phyloP scores from a whole-genome alignment of 2,113 vertebrate species.

The Herpailurus yagouaroundi region DNA sequence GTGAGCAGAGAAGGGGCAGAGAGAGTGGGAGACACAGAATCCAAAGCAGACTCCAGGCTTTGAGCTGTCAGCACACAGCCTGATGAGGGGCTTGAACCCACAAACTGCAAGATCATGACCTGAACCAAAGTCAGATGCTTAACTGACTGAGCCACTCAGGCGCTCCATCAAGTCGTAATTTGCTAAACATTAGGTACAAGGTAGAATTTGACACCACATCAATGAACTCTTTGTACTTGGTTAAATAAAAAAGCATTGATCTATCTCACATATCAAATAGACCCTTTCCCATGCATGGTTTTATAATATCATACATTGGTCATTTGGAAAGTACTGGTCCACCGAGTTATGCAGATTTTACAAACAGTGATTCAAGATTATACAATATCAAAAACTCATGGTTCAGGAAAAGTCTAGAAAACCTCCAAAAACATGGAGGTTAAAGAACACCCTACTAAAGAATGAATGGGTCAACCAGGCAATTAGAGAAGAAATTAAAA shows the following conservation, averaged over 20 bases:
- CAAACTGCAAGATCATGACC: too few relatives aligned
- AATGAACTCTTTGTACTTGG: not conserved
- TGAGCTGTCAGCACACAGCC: too few relatives aligned
- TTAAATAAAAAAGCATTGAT: constrained; percentile 17
- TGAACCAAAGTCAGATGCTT: too few relatives aligned
- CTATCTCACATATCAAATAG: not conserved
- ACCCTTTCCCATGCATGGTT: not conserved
- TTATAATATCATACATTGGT: not conserved
- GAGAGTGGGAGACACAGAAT: too few relatives aligned
- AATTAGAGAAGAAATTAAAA: too few relatives aligned
- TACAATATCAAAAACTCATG: not conserved
- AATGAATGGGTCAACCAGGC: too few relatives aligned
- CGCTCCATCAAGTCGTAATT: not conserved
- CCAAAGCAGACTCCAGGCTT: too few relatives aligned
- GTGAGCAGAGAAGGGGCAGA: too few relatives aligned
- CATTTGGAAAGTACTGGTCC: constrained; percentile 30
- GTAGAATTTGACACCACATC: not conserved
- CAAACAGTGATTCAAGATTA: not conserved
- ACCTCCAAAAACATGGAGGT: too few relatives aligned
- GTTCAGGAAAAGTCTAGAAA: not conserved
- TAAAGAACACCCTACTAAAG: too few relatives aligned
- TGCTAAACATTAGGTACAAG: not conserved
- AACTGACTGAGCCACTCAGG: too few relatives aligned
- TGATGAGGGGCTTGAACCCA: too few relatives aligned
- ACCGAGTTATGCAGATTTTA: not conserved